Percentiles rank a stretch among this genome's conserved stretches.
These are phyloP conservation scores for Antitype chi DNA, from an alignment of 2,888 invertebrate genomes.

Conservation along the genomic window DNA sequence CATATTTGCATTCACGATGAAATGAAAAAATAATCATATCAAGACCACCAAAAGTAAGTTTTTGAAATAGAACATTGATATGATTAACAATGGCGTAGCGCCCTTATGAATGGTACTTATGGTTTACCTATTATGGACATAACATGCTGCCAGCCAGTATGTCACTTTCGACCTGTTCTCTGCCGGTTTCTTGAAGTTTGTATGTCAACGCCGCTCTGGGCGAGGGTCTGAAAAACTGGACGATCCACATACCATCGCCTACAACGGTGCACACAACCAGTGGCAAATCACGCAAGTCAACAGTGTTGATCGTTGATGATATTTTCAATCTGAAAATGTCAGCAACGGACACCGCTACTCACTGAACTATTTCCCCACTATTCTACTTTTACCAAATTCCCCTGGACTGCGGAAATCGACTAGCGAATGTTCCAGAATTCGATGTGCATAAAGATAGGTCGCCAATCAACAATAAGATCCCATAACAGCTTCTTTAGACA, in stretches of 20 bases:
- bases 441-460: slow-evolving; percentile 71
- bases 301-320: slow-evolving; percentile 88
- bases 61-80: slow-evolving; percentile 77
- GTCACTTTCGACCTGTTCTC: slow-evolving; percentile 87
- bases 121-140: slow-evolving; percentile 89
- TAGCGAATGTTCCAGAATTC: slow-evolving; percentile 71
- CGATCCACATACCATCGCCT: slow-evolving; percentile 91
- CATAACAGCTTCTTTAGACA: slow-evolving; percentile 80
- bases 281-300: slow-evolving; percentile 82
- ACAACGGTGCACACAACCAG: slow-evolving; percentile 88
- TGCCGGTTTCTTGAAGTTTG: slow-evolving; percentile 85
- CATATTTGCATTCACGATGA: slow-evolving; percentile 65
- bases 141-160: slow-evolving; percentile 88
- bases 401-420: slow-evolving; percentile 82
- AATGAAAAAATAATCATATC: slow-evolving; percentile 84
- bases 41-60: slow-evolving; percentile 72
- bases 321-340: slow-evolving; percentile 87
- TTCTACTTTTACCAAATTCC: slow-evolving; percentile 75
- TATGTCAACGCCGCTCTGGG: slow-evolving; percentile 88
- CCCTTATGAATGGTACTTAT: slow-evolving; percentile 90
- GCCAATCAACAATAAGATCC: slow-evolving; percentile 47
- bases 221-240: slow-evolving; percentile 91
- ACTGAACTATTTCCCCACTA: slow-evolving; percentile 79
- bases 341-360: slow-evolving; percentile 89
- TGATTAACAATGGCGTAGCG: slow-evolving; percentile 82